Percentiles rank a stretch among this genome's conserved stretches.
Evolutionary conservation across 2,888 invertebrate species (phyloP).

Genomic region (Toxonevra muliebris): DNA sequence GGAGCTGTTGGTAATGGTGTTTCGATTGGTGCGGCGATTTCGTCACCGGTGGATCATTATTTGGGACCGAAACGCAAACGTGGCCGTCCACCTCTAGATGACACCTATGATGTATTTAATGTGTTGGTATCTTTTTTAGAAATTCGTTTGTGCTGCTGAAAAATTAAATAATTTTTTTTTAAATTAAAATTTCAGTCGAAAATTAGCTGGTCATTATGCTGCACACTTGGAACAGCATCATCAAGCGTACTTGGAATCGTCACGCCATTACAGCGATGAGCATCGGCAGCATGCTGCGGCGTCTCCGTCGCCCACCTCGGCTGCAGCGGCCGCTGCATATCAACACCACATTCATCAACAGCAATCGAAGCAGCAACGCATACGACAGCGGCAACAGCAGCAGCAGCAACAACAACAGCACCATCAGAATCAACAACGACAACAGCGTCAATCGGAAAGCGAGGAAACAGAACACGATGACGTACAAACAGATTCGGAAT

Average conservation of each 20-base stretch:
- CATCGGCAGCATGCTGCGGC: conserved; percentile 35
- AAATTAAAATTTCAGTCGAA: conserved; percentile 44
- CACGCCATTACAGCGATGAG: conserved; percentile 49
- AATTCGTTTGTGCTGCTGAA: neutral
- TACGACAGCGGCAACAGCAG: conserved; percentile 36
- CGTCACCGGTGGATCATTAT: conserved; percentile 49
- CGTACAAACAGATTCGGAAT: conserved; percentile 43
- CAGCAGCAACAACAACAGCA: conserved; percentile 38
- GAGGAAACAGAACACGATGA: conserved; percentile 36
- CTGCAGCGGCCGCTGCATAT: conserved; percentile 40
- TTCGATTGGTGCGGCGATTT: conserved; percentile 34
- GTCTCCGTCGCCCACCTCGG: conserved; percentile 24
- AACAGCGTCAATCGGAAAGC: conserved; percentile 26
- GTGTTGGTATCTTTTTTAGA: conserved; percentile 50
- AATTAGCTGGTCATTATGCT: conserved; percentile 52
- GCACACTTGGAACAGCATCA: conserved; percentile 50
- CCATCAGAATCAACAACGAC: conserved; percentile 35
- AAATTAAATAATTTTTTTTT: neutral
- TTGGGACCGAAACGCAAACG: conserved; percentile 70
- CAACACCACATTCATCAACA: conserved; percentile 47
- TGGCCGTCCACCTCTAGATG: conserved; percentile 75
- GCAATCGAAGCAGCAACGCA: conserved; percentile 38
- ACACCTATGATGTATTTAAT: conserved; percentile 64
- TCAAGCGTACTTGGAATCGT: conserved; percentile 50
- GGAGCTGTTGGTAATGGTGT: no score